These are phyloP conservation scores for Petrophora chlorosata DNA, from an alignment of 2,888 invertebrate species.

Conservation along the genomic window DNA sequence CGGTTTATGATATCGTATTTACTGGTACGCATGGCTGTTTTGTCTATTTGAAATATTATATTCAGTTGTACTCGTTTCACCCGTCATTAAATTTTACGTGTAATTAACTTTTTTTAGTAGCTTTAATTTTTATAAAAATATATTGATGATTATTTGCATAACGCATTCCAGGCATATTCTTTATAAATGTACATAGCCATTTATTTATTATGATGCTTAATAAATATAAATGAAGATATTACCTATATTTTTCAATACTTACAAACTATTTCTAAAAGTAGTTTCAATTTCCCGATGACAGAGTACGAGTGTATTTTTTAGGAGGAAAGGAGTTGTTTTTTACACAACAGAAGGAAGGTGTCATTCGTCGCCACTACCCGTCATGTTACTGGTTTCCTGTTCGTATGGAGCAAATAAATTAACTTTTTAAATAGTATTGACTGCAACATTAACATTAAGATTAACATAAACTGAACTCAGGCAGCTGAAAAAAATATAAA, in stretches of 20 bases:
- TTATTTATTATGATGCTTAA: no score
- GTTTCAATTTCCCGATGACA: conserved; percentile 34
- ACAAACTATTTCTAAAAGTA: conserved; percentile 23
- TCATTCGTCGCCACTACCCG: conserved; percentile 75
- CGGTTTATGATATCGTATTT: conserved; percentile 12
- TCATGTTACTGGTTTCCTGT: conserved; percentile 74
- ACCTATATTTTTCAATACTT: neutral
- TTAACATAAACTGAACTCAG: conserved; percentile 13
- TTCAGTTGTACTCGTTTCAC: no score
- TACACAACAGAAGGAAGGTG: conserved; percentile 74
- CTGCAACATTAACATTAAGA: conserved; percentile 41
- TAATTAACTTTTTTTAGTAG: no score
- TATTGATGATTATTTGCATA: neutral
- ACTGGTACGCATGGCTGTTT: no score
- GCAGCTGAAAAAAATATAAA: neutral
- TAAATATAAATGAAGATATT: neutral
- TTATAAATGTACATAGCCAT: no score
- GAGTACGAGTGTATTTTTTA: conserved; percentile 36
- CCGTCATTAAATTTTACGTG: no score
- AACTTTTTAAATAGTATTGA: conserved; percentile 55
- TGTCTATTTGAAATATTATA: no score
- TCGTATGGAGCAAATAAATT: conserved; percentile 63
- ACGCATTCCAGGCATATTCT: no score
- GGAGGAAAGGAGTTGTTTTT: conserved; percentile 60
- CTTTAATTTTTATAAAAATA: neutral